Conservation (phyloP, 2,113 vertebrate species). For the Narcine bancroftii region DNA sequence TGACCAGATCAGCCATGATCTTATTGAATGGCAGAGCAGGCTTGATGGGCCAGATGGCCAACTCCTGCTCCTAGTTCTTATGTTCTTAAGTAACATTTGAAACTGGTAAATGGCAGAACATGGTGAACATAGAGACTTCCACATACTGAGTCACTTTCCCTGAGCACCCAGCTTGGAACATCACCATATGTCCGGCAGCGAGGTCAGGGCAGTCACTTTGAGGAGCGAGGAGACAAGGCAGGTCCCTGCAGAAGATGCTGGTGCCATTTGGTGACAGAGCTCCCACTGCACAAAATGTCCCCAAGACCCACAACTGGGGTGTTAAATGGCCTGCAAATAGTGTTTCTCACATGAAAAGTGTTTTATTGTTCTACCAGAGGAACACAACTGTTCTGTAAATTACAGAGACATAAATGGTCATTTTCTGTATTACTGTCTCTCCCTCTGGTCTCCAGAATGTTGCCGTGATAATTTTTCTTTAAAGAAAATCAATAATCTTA, state of each 20-base stretch:
- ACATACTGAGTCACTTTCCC: not conserved
- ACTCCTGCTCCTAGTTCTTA: too few relatives aligned
- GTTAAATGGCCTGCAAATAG: not conserved
- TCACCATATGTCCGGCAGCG: not conserved
- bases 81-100: not conserved
- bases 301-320: too few relatives aligned
- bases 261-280: too few relatives aligned
- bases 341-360: not conserved
- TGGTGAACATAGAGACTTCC: not conserved
- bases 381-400: conserved; percentile 19
- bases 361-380: not conserved
- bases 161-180: not conserved
- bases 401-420: not conserved
- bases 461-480: conserved; percentile 4
- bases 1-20: too few relatives aligned
- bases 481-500: not conserved
- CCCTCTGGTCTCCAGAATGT: not conserved
- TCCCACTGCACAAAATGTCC: too few relatives aligned
- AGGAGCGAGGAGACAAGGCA: not conserved
- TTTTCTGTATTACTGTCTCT: not conserved
- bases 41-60: too few relatives aligned
- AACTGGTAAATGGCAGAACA: not conserved
- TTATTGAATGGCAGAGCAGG: too few relatives aligned
- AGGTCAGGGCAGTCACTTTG: not conserved
- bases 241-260: too few relatives aligned